phyloP scores from a whole-genome alignment of 2,888 invertebrate genomes.

The Dinocampus coccinellae region DNA sequence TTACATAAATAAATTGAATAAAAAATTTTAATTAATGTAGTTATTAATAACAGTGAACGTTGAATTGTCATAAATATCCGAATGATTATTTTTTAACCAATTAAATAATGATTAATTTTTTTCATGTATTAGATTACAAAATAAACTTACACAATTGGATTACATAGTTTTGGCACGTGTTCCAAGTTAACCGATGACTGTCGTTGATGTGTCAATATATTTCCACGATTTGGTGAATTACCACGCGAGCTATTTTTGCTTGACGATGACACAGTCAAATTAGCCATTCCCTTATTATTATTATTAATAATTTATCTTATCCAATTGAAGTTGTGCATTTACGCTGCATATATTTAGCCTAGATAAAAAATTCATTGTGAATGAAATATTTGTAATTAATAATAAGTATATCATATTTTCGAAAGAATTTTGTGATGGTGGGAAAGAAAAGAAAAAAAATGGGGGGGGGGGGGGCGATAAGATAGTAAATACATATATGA shows the following conservation, averaged over 20 bases:
- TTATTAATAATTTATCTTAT: slow-evolving; percentile 27
- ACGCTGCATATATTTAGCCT: slow-evolving; percentile 40
- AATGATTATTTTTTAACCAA: background rate
- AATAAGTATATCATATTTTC: background rate
- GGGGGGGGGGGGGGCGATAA: no score
- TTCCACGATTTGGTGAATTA: slow-evolving; percentile 63
- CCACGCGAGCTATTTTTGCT: slow-evolving; percentile 66
- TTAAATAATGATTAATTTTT: background rate
- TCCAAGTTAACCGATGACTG: slow-evolving; percentile 56
- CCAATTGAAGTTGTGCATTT: slow-evolving; percentile 37
- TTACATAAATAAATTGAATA: background rate
- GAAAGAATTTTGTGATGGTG: background rate
- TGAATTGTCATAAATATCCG: no score
- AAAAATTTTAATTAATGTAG: background rate
- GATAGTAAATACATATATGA: background rate
- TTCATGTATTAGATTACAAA: background rate
- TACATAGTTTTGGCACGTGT: slow-evolving; percentile 62
- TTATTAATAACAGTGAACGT: background rate
- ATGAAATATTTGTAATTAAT: background rate
- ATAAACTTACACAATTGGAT: slow-evolving; percentile 61
- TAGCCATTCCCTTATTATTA: slow-evolving; percentile 61
- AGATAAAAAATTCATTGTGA: slow-evolving; percentile 5
- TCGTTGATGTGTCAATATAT: slow-evolving; percentile 52
- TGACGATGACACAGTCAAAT: slow-evolving; percentile 64
- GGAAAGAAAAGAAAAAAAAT: background rate